phyloP scores from a whole-genome alignment of 2,797 vertebrate species.

The Natrix natrix region DNA sequence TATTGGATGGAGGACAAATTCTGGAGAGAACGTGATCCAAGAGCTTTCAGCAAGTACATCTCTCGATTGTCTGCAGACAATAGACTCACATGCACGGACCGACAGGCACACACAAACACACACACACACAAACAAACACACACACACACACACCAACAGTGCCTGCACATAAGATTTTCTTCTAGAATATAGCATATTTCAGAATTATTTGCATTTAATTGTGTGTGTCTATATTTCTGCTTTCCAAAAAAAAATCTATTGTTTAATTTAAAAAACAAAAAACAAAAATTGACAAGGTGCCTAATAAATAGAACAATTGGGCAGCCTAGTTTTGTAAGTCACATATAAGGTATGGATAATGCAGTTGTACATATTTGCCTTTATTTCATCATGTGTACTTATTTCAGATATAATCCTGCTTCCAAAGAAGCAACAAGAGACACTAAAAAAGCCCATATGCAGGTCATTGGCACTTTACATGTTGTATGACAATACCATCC shows the following conservation, averaged over 20 bases:
- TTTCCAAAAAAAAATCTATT: neutral
- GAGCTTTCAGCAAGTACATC: conserved; percentile 49
- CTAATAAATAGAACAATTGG: neutral
- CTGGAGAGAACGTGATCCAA: conserved; percentile 31
- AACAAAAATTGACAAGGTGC: neutral
- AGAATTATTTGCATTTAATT: neutral
- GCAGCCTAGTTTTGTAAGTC: neutral
- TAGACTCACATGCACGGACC: conserved; percentile 38
- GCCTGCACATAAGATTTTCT: rapidly evolving
- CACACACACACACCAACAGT: neutral
- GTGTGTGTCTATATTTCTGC: neutral
- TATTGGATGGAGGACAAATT: neutral
- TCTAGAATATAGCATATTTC: neutral
- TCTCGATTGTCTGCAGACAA: conserved; percentile 40
- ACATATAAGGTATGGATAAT: neutral
- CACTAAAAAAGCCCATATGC: neutral
- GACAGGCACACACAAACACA: neutral
- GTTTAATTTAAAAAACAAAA: neutral
- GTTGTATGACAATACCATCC: neutral
- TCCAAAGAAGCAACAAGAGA: neutral
- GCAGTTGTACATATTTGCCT: neutral
- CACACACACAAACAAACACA: neutral
- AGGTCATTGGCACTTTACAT: neutral
- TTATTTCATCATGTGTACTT: neutral
- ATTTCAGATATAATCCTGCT: neutral